phyloP scores from a whole-genome alignment of 1,140 invertebrate species.

The Drosophila ogumai region DNA sequence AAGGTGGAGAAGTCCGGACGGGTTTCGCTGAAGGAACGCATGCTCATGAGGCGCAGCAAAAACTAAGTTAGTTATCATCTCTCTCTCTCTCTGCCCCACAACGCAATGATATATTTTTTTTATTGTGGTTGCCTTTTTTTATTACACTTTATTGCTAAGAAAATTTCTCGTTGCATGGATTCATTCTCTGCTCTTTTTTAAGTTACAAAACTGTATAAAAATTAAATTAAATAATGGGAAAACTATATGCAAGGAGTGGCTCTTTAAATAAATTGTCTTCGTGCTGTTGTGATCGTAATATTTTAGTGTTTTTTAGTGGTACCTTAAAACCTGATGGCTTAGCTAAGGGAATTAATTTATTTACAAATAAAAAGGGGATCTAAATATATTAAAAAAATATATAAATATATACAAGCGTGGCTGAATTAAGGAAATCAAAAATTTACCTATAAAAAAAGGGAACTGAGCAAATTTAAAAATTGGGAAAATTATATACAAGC shows the following conservation, averaged over 20 bases:
- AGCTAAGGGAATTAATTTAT: not conserved
- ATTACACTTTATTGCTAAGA: conserved; percentile 43
- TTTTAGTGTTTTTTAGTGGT: not conserved
- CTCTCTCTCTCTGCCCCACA: not conserved
- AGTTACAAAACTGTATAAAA: conserved; percentile 37
- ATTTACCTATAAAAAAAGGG: too few relatives aligned
- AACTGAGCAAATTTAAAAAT: too few relatives aligned
- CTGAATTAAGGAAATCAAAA: too few relatives aligned
- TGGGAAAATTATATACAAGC: too few relatives aligned
- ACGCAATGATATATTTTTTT: conserved; percentile 36
- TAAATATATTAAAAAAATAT: too few relatives aligned
- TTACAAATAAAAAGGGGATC: too few relatives aligned
- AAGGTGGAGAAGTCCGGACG: conserved; percentile 87
- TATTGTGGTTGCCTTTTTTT: conserved; percentile 35
- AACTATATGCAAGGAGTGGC: conserved; percentile 4
- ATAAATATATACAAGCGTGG: too few relatives aligned
- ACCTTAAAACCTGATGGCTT: not conserved
- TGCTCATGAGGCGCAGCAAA: conserved; percentile 77
- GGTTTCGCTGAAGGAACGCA: conserved; percentile 86
- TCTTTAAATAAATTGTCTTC: conserved; percentile 22
- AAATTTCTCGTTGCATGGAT: conserved; percentile 49
- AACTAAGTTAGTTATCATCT: conserved; percentile 50
- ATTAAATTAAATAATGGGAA: conserved; percentile 10
- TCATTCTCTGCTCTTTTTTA: conserved; percentile 46
- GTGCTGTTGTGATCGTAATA: conserved; percentile 13